Evolutionary conservation across 2,113 vertebrate species (phyloP).

Genomic region (Myocastor coypus): DNA sequence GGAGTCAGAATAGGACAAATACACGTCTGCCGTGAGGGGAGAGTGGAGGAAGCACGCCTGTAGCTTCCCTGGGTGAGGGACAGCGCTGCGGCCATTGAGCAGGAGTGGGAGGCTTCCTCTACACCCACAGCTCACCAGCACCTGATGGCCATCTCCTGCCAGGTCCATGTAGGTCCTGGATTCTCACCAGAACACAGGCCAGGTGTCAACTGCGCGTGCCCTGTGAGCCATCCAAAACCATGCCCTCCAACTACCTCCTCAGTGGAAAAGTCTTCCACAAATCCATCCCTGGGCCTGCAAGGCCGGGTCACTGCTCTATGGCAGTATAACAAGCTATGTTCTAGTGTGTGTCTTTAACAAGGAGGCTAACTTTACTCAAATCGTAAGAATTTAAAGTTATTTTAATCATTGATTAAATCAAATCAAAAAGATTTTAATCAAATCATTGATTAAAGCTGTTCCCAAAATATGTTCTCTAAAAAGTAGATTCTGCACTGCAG

Average conservation of each 20-base stretch:
- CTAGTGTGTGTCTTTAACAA: background rate
- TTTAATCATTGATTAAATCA: no score
- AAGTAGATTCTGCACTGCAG: no score
- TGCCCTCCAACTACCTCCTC: background rate
- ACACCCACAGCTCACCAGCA: background rate
- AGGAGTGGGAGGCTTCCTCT: background rate
- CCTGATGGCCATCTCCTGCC: background rate
- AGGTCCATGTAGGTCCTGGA: background rate
- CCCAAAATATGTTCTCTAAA: no score
- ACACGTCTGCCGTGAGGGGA: background rate
- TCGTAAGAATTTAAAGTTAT: no score
- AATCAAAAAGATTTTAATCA: no score
- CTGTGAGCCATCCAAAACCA: background rate
- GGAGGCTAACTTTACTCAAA: background rate
- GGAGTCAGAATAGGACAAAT: background rate
- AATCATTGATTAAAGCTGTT: conserved; percentile 16
- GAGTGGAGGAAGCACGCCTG: background rate
- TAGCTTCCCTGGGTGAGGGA: background rate
- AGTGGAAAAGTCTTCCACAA: background rate
- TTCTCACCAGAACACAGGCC: background rate
- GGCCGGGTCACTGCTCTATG: background rate
- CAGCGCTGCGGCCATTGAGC: background rate
- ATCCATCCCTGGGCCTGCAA: background rate
- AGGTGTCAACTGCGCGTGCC: background rate
- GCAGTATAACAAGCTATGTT: background rate